Conservation (phyloP, 2,888 invertebrate genomes). For the Sphaerophoria taeniata region DNA sequence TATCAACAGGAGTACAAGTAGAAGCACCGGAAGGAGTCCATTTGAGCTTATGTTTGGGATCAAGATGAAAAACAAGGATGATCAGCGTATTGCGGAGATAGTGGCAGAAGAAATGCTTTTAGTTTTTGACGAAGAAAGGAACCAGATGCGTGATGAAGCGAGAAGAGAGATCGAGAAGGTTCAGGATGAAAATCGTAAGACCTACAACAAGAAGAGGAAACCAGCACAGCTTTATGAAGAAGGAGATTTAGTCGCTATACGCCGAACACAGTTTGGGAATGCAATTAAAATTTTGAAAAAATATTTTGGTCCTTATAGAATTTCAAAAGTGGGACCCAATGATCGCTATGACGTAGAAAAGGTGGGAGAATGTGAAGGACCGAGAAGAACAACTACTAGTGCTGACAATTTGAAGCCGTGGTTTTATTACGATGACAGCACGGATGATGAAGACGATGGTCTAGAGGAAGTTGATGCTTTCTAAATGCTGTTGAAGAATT, state of each 20-base stretch:
- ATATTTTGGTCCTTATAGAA: too few relatives aligned
- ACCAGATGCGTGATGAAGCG: neutral
- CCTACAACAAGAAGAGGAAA: neutral
- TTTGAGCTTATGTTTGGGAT: too few relatives aligned
- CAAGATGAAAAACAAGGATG: too few relatives aligned
- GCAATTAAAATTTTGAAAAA: too few relatives aligned
- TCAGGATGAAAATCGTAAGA: neutral
- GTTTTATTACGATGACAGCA: neutral
- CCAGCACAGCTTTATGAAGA: neutral
- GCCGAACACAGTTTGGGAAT: too few relatives aligned
- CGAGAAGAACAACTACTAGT: slow-evolving; percentile 5
- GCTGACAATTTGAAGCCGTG: neutral
- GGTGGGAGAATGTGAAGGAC: neutral
- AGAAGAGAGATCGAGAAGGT: neutral
- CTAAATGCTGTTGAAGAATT: neutral
- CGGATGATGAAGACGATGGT: neutral
- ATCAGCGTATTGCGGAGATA: too few relatives aligned
- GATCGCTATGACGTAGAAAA: neutral
- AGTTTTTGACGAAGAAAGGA: too few relatives aligned
- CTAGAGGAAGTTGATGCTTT: neutral
- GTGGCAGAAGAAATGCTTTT: too few relatives aligned
- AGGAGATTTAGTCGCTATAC: slow-evolving; percentile 1
- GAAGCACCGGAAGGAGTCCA: too few relatives aligned
- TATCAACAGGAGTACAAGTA: too few relatives aligned
- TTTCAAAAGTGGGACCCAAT: neutral